phyloP scores from a whole-genome alignment of 2,113 vertebrate species.

The Taurulus bubalis region DNA sequence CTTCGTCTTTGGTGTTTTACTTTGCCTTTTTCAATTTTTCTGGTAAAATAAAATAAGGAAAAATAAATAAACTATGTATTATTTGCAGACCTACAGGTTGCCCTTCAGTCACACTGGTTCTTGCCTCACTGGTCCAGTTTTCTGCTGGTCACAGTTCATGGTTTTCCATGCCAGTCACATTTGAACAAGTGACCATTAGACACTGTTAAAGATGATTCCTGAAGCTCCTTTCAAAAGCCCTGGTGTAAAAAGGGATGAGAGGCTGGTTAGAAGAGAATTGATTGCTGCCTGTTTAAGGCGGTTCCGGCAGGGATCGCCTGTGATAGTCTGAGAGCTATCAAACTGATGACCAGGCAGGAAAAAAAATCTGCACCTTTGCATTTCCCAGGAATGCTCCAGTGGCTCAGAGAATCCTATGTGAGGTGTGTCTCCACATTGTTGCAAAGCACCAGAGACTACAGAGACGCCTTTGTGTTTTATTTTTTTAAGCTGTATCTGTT shows the following conservation, averaged over 20 bases:
- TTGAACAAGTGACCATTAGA: conserved; percentile 21
- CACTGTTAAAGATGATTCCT: conserved; percentile 29
- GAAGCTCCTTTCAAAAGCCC: conserved; percentile 40
- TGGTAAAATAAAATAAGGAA: not conserved
- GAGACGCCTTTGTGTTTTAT: conserved; percentile 27
- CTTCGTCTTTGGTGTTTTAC: not conserved
- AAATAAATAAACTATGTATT: not conserved
- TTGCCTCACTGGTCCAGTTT: not conserved
- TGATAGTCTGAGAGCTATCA: conserved; percentile 74
- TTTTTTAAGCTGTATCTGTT: conserved; percentile 21
- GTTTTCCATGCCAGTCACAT: not conserved
- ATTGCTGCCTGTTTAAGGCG: conserved; percentile 69
- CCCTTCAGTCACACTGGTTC: not conserved
- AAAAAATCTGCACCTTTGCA: conserved; percentile 78
- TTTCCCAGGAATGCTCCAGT: conserved; percentile 72
- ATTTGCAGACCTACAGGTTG: not conserved
- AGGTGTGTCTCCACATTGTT: conserved; percentile 54
- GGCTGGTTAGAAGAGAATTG: conserved; percentile 66
- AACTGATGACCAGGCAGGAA: conserved; percentile 75
- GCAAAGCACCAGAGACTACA: conserved; percentile 25
- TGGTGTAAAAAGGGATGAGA: conserved; percentile 41
- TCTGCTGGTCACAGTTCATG: not conserved
- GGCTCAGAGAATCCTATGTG: conserved; percentile 51
- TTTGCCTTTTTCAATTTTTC: not conserved
- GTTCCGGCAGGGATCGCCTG: conserved; percentile 61